phyloP scores from a whole-genome alignment of 1,140 invertebrate genomes.

The Batillaria attramentaria region DNA sequence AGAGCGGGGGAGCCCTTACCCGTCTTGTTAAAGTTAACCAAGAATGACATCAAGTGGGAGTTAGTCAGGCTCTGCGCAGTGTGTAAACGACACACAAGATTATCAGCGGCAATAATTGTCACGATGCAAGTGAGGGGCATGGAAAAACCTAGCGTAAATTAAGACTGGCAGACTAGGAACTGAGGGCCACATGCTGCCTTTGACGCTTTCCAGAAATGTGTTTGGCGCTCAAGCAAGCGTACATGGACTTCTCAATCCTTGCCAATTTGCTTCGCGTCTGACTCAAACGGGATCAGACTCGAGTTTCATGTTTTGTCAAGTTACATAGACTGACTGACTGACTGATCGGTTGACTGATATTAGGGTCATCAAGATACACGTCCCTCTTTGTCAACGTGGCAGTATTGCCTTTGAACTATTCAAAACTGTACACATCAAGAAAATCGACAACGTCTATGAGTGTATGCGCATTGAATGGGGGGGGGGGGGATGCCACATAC shows the following conservation, averaged over 20 bases:
- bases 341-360: not conserved
- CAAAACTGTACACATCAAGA: not conserved
- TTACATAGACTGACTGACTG: not conserved
- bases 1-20: too few relatives aligned
- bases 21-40: too few relatives aligned
- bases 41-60: too few relatives aligned
- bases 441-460: not conserved
- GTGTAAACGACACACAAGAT: too few relatives aligned
- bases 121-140: too few relatives aligned
- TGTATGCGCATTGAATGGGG: not conserved
- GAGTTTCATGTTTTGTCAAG: too few relatives aligned
- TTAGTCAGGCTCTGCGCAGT: too few relatives aligned
- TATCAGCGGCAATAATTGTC: too few relatives aligned
- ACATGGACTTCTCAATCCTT: not conserved
- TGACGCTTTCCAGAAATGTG: not conserved
- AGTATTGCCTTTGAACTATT: not conserved
- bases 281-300: not conserved
- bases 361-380: not conserved
- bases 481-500: not conserved
- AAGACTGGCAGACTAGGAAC: not conserved
- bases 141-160: not conserved
- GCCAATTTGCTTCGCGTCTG: not conserved
- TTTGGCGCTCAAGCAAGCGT: too few relatives aligned
- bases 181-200: not conserved
- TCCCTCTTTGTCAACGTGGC: too few relatives aligned